Base-by-base conservation (phyloP, 2,888 invertebrate species). In the Spodoptera littoralis region DNA sequence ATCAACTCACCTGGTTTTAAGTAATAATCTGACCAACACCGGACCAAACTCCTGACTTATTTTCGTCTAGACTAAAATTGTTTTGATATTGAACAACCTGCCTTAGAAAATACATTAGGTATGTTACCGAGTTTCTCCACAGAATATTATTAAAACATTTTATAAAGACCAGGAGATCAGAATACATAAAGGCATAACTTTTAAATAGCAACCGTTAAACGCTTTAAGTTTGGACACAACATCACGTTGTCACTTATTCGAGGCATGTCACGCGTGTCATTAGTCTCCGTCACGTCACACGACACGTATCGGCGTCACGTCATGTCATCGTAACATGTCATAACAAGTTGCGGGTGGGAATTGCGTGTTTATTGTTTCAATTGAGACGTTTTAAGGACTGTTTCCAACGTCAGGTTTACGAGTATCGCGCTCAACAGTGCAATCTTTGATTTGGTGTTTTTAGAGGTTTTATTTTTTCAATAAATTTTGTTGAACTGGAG, bases 281-380 rank as follows among this genome's bases (percentile, higher is more conserved):
- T 76, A 68, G 68, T 78, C 79, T 36, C 54, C 58, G 81, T 81
- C 76, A 77, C 60, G 52, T 45, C 60, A 52, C 27, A 5, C 52
- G 52, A 24, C 51, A 52, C 59, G 53, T 71, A 72, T 72, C 71
- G 60, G 76, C 66, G 76, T 61, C 74, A 73, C 60, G 73, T 53
- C 67, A 59, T 59, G 69, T 52, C 74, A 53, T 61, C 71, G 61
- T 65, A 65, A 69, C 78, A 69, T 53, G 65, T 75, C 74, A 55
- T 66, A 70, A 70, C 79, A 75, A 70, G 66, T 78, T 68, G 60
- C 46, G 65, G 50, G 44, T 56, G 42, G 51, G 47, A 58, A 71
- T 60, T 60, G 71, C 56, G 58, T 76, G 58, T 76, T 76, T 64
- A 64, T 76, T 71, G 59, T 76, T 71, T 71, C 43, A 65, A 71